These are phyloP conservation scores for Eupithecia centaureata DNA, from an alignment of 2,888 invertebrate species.

Conservation along the genomic window DNA sequence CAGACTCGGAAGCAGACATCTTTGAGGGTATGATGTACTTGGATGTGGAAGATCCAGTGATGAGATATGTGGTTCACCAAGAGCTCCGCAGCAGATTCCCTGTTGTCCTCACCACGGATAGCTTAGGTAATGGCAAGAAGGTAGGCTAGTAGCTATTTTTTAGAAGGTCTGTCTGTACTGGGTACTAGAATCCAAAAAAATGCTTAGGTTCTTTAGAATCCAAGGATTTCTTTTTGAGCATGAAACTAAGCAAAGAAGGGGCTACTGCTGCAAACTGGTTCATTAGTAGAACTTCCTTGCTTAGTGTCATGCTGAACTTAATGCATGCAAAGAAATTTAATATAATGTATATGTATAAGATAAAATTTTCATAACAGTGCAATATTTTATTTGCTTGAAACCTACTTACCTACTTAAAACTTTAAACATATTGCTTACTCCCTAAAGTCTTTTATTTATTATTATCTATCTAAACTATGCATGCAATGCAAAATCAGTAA, in stretches of 20 bases:
- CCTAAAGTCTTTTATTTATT: no score
- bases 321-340: not conserved
- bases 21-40: slow-evolving; percentile 69
- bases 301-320: not conserved
- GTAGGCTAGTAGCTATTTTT: slow-evolving; percentile 51
- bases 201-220: not conserved
- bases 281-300: not conserved
- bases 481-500: no score
- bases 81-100: slow-evolving; percentile 83
- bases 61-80: slow-evolving; percentile 84
- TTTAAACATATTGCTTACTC: no score
- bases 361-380: not conserved
- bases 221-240: no score
- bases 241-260: no score
- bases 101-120: slow-evolving; percentile 73
- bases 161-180: not conserved
- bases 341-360: no score
- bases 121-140: slow-evolving; percentile 81
- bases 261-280: no score
- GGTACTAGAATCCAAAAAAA: not conserved
- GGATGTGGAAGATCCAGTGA: slow-evolving; percentile 70
- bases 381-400: not conserved
- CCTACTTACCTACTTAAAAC: no score
- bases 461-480: no score
- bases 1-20: slow-evolving; percentile 39